phyloP scores from a whole-genome alignment of 2,113 vertebrate species.

The Triplophysa siluroides region DNA sequence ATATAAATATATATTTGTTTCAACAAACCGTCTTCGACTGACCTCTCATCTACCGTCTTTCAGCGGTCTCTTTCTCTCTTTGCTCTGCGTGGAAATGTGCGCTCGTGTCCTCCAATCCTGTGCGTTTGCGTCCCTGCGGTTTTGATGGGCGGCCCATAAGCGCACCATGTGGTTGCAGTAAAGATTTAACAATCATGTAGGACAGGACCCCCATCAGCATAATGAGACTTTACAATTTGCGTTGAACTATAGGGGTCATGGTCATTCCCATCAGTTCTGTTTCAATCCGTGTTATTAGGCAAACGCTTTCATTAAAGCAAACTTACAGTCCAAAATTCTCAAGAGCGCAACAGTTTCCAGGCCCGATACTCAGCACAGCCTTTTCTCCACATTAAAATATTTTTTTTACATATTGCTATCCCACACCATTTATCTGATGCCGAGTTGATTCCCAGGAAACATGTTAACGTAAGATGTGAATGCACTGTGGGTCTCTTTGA shows the following conservation, averaged over 20 bases:
- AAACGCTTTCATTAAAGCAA: slow-evolving; percentile 3
- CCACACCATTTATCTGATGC: neutral
- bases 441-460: neutral
- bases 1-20: neutral
- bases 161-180: slow-evolving; percentile 14
- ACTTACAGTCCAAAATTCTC: neutral
- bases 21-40: neutral
- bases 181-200: neutral
- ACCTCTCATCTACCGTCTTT: neutral
- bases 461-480: neutral
- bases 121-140: slow-evolving; percentile 8
- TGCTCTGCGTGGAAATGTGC: neutral
- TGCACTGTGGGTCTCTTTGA: too few relatives aligned
- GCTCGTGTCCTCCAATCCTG: slow-evolving; percentile 24
- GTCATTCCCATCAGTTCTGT: neutral
- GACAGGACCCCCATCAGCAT: neutral
- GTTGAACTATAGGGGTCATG: neutral
- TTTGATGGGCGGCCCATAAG: neutral
- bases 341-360: too few relatives aligned
- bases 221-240: neutral
- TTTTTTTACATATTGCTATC: too few relatives aligned
- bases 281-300: neutral
- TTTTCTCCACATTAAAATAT: too few relatives aligned
- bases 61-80: neutral
- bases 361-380: too few relatives aligned